Conservation (phyloP, 2,113 vertebrate genomes). For the Tor tambroides region DNA sequence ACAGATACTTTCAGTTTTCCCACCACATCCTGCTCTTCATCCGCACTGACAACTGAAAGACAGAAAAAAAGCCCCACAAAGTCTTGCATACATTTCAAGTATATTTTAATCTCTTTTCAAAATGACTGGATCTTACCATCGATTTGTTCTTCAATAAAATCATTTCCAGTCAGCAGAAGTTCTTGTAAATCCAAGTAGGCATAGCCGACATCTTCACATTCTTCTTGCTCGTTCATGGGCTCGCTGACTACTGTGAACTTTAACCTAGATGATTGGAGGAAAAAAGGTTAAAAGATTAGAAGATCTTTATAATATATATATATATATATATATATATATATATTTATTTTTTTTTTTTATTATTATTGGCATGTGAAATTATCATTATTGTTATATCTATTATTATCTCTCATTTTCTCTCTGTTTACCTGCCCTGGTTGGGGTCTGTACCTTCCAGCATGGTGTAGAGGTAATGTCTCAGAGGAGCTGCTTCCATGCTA, state of each 20-base stretch:
- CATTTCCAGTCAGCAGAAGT: slow-evolving; percentile 79
- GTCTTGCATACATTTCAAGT: background rate
- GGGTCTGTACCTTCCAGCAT: slow-evolving; percentile 78
- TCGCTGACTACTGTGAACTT: slow-evolving; percentile 90
- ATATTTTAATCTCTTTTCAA: background rate
- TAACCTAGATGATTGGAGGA: slow-evolving; percentile 70
- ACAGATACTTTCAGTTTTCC: slow-evolving; percentile 84
- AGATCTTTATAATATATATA: too few species aligned
- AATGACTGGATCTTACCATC: slow-evolving; percentile 72
- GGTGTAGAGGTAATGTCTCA: slow-evolving; percentile 78
- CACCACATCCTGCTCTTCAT: slow-evolving; percentile 72
- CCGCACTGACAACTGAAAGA: slow-evolving; percentile 78
- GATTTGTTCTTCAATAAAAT: slow-evolving; percentile 79
- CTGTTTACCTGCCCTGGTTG: slow-evolving; percentile 72
- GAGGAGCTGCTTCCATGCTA: slow-evolving; percentile 66
- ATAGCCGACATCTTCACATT: slow-evolving; percentile 84
- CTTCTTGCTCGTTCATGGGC: slow-evolving; percentile 79
- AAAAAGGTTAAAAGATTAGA: too few species aligned
- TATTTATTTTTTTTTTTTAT: too few species aligned
- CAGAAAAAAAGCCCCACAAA: background rate
- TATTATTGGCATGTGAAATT: background rate
- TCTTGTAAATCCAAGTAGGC: slow-evolving; percentile 80
- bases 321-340: too few species aligned
- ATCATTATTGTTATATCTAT: background rate
- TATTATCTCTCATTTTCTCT: background rate